Percentiles rank a stretch among this genome's conserved stretches.
phyloP scores from a whole-genome alignment of 2,113 vertebrate species.

The Eublepharis macularius region DNA sequence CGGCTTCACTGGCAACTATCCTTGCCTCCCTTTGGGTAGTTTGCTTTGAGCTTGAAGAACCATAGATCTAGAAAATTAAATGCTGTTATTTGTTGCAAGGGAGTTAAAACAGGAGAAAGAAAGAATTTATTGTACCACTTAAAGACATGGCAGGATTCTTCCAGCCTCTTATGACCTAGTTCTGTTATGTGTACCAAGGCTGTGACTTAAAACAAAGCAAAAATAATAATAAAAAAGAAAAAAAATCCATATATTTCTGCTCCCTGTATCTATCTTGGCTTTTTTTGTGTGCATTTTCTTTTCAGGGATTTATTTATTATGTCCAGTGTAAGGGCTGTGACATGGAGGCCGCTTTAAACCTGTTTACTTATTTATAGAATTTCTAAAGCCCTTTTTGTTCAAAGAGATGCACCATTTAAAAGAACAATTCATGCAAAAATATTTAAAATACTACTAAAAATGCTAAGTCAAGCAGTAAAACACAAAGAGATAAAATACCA shows the following conservation, averaged over 20 bases:
- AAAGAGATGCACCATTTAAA: neutral
- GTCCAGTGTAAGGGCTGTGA: neutral
- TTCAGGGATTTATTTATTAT: neutral
- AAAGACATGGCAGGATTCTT: neutral
- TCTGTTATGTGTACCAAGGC: neutral
- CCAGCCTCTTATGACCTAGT: neutral
- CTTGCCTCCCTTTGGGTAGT: neutral
- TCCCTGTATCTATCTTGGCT: neutral
- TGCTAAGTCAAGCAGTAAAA: too few relatives aligned
- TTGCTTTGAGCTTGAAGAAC: neutral
- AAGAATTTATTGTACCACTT: neutral
- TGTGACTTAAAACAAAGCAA: neutral
- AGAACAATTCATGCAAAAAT: neutral
- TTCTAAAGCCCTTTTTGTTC: conserved; percentile 27
- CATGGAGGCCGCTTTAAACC: neutral
- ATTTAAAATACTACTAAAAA: too few relatives aligned
- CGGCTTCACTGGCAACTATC: neutral
- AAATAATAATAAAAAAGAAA: neutral
- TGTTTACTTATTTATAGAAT: conserved; percentile 33
- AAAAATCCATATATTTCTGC: neutral
- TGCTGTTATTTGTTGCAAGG: neutral
- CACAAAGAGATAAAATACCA: too few relatives aligned
- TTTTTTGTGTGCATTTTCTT: neutral
- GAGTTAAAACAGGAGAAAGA: neutral
- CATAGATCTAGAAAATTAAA: neutral